phyloP scores from a whole-genome alignment of 2,888 invertebrate genomes.

The Norana najaformis region DNA sequence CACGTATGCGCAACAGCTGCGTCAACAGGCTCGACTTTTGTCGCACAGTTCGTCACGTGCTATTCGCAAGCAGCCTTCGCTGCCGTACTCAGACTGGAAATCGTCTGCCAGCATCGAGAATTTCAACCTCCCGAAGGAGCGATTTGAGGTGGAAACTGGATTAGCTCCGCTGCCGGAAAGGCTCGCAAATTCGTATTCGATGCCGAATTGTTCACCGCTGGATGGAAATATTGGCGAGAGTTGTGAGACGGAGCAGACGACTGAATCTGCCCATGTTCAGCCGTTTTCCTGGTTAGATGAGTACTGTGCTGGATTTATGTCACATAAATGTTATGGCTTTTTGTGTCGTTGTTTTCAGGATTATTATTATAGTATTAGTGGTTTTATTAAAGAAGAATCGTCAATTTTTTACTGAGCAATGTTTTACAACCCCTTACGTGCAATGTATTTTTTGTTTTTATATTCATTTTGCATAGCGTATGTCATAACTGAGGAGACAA shows the following conservation, averaged over 20 bases:
- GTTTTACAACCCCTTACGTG: too few species aligned
- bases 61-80: neutral
- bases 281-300: neutral
- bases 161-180: neutral
- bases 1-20: slow-evolving; percentile 41
- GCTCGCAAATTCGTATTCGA: neutral
- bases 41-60: slow-evolving; percentile 10
- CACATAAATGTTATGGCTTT: neutral
- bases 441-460: too few species aligned
- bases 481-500: too few species aligned
- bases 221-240: neutral
- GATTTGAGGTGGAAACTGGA: neutral
- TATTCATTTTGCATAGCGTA: too few species aligned
- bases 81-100: neutral
- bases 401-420: too few species aligned
- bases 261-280: neutral
- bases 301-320: neutral
- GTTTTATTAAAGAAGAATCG: too few species aligned
- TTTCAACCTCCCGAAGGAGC: neutral
- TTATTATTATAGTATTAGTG: neutral
- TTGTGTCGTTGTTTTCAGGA: neutral
- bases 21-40: slow-evolving; percentile 36
- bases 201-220: neutral
- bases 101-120: neutral
- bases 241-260: neutral